These are phyloP conservation scores for Columba livia DNA, from an alignment of 2,113 vertebrate genomes.

Conservation along the genomic window DNA sequence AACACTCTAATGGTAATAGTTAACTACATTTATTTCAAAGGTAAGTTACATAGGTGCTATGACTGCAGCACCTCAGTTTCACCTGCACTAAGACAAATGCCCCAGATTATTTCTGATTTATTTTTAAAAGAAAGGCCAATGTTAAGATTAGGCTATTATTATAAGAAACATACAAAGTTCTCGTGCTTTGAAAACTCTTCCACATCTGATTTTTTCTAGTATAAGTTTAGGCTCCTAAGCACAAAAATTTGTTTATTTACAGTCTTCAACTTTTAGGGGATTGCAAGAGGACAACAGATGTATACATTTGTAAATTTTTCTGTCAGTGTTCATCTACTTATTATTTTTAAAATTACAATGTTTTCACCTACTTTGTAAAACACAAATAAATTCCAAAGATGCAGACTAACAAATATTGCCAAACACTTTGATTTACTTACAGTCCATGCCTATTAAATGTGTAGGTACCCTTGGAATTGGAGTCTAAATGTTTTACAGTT, in stretches of 20 bases:
- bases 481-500: not conserved
- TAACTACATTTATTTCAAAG: conserved; percentile 85
- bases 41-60: conserved; percentile 48
- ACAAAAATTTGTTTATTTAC: not conserved
- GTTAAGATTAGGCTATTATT: not conserved
- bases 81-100: not conserved
- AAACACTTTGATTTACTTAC: not conserved
- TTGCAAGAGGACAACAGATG: not conserved
- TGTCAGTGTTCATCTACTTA: not conserved
- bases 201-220: not conserved
- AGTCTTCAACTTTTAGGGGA: not conserved
- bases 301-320: not conserved
- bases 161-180: not conserved
- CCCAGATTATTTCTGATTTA: not conserved
- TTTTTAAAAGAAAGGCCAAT: not conserved
- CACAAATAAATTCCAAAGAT: not conserved
- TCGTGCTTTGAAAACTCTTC: not conserved
- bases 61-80: not conserved
- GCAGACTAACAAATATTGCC: not conserved
- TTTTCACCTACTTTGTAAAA: not conserved
- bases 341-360: not conserved
- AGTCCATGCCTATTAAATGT: not conserved
- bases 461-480: not conserved
- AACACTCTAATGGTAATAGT: conserved; percentile 76
- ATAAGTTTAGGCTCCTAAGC: not conserved